These are phyloP conservation scores for Naja naja DNA, from an alignment of 2,113 vertebrate species.

Conservation along the genomic window DNA sequence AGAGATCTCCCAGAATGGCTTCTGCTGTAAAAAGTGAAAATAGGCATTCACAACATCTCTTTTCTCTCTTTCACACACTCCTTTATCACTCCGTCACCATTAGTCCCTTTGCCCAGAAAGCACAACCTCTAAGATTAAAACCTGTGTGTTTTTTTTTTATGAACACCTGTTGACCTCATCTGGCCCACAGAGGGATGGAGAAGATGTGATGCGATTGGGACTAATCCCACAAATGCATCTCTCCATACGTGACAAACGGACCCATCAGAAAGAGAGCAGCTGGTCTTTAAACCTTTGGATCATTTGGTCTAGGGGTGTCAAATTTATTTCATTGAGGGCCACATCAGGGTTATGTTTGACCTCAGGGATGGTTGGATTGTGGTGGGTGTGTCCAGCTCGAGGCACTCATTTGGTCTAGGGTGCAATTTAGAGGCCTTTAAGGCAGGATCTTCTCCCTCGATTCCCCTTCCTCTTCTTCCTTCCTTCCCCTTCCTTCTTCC, in stretches of 20 bases:
- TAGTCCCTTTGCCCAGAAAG: neutral
- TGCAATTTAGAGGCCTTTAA: too few relatives aligned
- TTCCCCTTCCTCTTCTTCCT: too few relatives aligned
- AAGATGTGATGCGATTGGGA: neutral
- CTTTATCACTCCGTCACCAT: neutral
- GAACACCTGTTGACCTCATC: too few relatives aligned
- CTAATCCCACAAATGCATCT: neutral
- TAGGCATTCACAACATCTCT: neutral
- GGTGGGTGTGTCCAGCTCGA: too few relatives aligned
- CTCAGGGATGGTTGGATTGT: too few relatives aligned
- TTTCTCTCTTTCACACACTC: neutral
- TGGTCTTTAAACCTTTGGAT: neutral
- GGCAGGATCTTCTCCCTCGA: too few relatives aligned
- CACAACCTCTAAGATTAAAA: too few relatives aligned
- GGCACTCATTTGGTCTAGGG: too few relatives aligned
- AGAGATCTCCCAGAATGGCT: neutral
- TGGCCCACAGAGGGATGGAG: neutral
- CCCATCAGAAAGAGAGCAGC: too few relatives aligned
- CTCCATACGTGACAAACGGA: neutral
- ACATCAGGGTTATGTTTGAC: too few relatives aligned
- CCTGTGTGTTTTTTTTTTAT: neutral
- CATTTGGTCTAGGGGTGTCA: neutral
- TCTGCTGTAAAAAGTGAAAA: neutral
- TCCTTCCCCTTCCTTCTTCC: too few relatives aligned
- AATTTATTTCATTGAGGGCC: too few relatives aligned